These are phyloP conservation scores for Brachymystax lenok DNA, from an alignment of 2,797 vertebrate genomes.

Conservation along the genomic window DNA sequence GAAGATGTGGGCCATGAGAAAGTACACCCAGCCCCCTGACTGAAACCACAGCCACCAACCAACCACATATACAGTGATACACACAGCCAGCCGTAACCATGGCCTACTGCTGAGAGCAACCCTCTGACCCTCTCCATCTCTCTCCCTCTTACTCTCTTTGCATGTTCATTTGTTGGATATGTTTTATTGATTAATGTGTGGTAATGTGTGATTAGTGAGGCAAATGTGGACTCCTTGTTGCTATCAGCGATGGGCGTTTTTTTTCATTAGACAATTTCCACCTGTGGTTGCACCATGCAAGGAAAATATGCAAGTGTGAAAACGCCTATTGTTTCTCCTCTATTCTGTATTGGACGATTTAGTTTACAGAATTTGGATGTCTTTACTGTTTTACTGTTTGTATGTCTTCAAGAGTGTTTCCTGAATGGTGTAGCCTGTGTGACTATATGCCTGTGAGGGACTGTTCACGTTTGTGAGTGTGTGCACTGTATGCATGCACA, in stretches of 20 bases:
- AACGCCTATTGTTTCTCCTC: background rate
- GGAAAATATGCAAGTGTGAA: background rate
- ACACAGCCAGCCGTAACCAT: conserved; percentile 25
- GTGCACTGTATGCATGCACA: background rate
- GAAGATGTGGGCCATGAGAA: conserved; percentile 66
- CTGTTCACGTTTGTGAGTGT: background rate
- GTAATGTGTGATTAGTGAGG: background rate
- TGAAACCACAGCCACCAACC: conserved; percentile 49
- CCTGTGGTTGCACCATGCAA: background rate
- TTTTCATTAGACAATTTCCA: background rate
- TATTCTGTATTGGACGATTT: background rate
- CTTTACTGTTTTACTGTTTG: background rate
- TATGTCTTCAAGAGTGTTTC: background rate
- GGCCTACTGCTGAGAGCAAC: background rate
- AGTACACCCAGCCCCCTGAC: conserved; percentile 44
- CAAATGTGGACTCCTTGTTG: background rate
- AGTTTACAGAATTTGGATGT: background rate
- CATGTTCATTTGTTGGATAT: background rate
- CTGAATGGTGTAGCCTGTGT: background rate
- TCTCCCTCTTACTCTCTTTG: background rate
- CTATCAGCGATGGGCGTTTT: background rate
- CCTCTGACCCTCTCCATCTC: background rate
- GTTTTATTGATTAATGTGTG: background rate
- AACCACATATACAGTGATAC: conserved; percentile 23
- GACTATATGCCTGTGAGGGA: too few relatives aligned